Evolutionary conservation across 35 echinoderm and acorn worm genomes (phyloP).

Genomic region (Ptychodera flava): DNA sequence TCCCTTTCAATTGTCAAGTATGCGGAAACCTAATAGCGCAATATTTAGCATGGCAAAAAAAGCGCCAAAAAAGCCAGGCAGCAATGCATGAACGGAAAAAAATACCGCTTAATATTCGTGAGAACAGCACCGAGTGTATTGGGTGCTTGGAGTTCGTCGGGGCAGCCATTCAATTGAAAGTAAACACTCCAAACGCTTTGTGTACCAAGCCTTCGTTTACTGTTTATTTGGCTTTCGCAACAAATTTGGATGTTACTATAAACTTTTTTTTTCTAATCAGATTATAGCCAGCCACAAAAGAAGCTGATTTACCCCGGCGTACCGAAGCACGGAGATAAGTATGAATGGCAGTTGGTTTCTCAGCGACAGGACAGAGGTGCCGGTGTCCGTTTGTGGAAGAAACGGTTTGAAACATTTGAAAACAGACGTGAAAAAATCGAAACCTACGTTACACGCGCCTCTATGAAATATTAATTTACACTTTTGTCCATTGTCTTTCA

Average conservation of each 20-base stretch:
- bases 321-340: neutral
- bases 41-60: neutral
- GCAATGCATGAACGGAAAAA: neutral
- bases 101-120: neutral
- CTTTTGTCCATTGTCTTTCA: too few relatives aligned
- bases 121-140: neutral
- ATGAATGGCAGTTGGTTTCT: neutral
- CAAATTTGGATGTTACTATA: neutral
- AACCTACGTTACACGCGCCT: too few relatives aligned
- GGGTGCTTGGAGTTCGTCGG: neutral
- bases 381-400: neutral
- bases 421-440: too few relatives aligned
- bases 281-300: neutral
- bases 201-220: neutral
- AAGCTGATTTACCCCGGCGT: neutral
- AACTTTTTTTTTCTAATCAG: neutral
- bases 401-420: neutral
- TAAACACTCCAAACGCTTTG: neutral
- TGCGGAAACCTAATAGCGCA: neutral
- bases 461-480: too few relatives aligned
- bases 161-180: neutral
- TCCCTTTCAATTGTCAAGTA: neutral
- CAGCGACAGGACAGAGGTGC: neutral
- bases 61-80: neutral
- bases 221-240: conserved; percentile 1